phyloP scores from a whole-genome alignment of 1,140 invertebrate species.

The Philopotamus ludificatus region DNA sequence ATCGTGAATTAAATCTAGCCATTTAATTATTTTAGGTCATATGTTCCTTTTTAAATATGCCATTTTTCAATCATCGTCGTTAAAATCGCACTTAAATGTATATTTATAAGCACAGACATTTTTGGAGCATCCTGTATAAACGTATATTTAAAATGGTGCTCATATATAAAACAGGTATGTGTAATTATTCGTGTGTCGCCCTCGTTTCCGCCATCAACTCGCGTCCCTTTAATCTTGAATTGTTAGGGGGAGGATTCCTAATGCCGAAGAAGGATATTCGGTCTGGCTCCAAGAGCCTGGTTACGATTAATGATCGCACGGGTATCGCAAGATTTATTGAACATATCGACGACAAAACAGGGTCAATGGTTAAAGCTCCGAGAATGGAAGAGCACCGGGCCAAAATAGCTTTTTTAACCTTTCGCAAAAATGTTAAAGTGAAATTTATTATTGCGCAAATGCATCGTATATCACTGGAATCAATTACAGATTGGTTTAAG shows the following conservation, averaged over 20 bases:
- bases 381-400: too few relatives aligned
- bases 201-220: neutral
- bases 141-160: too few relatives aligned
- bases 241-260: neutral
- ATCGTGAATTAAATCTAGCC: too few relatives aligned
- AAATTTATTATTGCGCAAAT: neutral
- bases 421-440: neutral
- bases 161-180: neutral
- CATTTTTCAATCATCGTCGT: too few relatives aligned
- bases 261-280: neutral
- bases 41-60: too few relatives aligned
- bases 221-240: constrained; percentile 1
- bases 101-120: too few relatives aligned
- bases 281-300: neutral
- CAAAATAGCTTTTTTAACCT: too few relatives aligned
- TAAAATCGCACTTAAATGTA: too few relatives aligned
- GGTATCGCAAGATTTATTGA: constrained; percentile 20
- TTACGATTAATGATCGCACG: constrained; percentile 15
- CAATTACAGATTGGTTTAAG: too few relatives aligned
- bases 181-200: neutral
- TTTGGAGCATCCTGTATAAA: too few relatives aligned
- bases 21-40: too few relatives aligned
- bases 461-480: too few relatives aligned
- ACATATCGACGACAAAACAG: constrained; percentile 21
- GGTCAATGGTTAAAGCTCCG: constrained; percentile 12